phyloP scores from a whole-genome alignment of 2,113 vertebrate genomes.

The Misgurnus anguillicaudatus region DNA sequence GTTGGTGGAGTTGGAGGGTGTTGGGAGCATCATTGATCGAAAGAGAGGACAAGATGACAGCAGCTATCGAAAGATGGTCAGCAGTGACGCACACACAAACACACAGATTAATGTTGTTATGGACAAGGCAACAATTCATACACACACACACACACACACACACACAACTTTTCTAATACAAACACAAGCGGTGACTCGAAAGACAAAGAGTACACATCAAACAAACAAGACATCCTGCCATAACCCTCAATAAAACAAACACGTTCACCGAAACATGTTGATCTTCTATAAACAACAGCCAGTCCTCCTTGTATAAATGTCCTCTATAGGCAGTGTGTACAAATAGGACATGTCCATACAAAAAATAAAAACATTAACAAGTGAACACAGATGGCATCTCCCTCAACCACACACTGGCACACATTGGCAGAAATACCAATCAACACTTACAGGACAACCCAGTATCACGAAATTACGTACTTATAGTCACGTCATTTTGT shows the following conservation, averaged over 20 bases:
- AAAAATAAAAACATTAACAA: not conserved
- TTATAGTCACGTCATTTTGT: too few species aligned
- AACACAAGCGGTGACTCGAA: slow-evolving; percentile 4
- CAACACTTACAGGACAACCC: too few species aligned
- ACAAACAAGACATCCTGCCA: slow-evolving; percentile 29
- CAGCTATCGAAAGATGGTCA: not conserved
- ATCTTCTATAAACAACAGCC: slow-evolving; percentile 30
- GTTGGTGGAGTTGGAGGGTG: slow-evolving; percentile 25
- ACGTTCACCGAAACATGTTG: slow-evolving; percentile 2
- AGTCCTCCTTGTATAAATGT: slow-evolving; percentile 24
- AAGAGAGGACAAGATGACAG: slow-evolving; percentile 12
- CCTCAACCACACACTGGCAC: not conserved
- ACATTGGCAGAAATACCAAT: too few species aligned
- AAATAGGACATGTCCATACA: not conserved
- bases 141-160: not conserved
- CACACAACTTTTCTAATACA: not conserved
- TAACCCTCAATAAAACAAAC: slow-evolving; percentile 21
- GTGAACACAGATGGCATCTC: not conserved
- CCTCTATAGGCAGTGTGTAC: slow-evolving; percentile 20
- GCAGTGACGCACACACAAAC: slow-evolving; percentile 16
- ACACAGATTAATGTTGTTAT: not conserved
- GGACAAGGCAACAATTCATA: not conserved
- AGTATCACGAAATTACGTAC: too few species aligned
- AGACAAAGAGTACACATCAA: slow-evolving; percentile 27
- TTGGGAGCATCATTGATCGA: slow-evolving; percentile 23